These are phyloP conservation scores for Ageneiosus marmoratus DNA, from an alignment of 2,113 vertebrate species.

Conservation along the genomic window DNA sequence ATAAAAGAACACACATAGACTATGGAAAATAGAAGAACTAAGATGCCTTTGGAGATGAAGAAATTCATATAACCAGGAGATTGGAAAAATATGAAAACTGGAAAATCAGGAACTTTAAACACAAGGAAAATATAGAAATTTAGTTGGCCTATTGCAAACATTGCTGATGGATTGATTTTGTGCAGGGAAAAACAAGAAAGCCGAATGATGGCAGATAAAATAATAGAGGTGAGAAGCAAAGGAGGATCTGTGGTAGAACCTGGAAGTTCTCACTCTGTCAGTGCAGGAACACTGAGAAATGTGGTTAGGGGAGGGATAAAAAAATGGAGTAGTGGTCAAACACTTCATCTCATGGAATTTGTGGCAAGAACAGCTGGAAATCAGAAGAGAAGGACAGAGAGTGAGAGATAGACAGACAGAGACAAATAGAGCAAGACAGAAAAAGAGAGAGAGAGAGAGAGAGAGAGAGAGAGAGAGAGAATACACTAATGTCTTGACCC, in stretches of 20 bases:
- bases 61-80: no score
- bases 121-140: not conserved
- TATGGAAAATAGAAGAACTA: no score
- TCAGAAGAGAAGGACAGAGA: not conserved
- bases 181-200: not conserved
- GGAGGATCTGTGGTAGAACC: constrained; percentile 21
- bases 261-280: constrained; percentile 1
- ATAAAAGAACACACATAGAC: no score
- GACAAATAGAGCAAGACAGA: not conserved
- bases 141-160: not conserved
- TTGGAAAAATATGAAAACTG: not conserved
- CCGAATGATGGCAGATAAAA: constrained; percentile 2
- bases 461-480: not conserved
- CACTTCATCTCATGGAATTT: constrained; percentile 3
- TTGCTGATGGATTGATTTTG: constrained; percentile 2
- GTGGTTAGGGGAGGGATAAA: not conserved
- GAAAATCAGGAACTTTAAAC: not conserved
- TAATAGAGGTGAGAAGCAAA: not conserved
- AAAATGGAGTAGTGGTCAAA: not conserved
- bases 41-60: no score
- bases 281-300: constrained; percentile 11
- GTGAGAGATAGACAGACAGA: not conserved
- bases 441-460: not conserved
- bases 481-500: constrained; percentile 8
- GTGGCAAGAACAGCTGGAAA: not conserved